Base-by-base conservation (phyloP, 2,888 invertebrate genomes). In the Ramazzottius varieornatus region DNA sequence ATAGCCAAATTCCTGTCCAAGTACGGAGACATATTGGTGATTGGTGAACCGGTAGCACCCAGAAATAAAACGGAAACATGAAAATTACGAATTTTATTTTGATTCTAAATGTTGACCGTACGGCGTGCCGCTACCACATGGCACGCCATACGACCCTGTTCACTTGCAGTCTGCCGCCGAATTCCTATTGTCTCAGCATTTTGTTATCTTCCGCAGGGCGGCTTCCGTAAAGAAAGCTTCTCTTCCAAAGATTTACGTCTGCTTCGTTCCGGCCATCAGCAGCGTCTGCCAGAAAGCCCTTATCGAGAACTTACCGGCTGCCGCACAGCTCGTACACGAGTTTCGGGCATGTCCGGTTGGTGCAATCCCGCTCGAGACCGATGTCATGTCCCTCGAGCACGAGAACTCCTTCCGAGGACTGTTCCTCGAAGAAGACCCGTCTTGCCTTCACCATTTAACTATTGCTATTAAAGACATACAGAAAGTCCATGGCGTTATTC, bases 311-410 rank as follows among this genome's bases (percentile, higher is more conserved):
- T 54, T 8, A 16, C 54, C 54, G 20, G 4, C 4, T 29, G 54
- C 54, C 20, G 54, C 4, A 8, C 8, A 29, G 4, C 54, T 54
- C 16, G 29, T 54, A 8, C 16, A 54, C 4, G 54, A 16, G 13
- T 54, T 54, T 29, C 54, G 54, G 24, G 54, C 92, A 77, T 86
- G 91, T 70, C 82, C 84, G 67, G 86, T 91, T 75, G 86, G 89
- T 71, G 81, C 93, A 63, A 87, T 88, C 73, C 91, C 92, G 0
- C 83, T 93, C 71, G 93, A 94, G 72, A 84, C 83, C 72, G 94
- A 94, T 78, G 81, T 94, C 13, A 82, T 94, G 71, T 91, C 93
- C 0, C 85, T 94, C 84, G 93, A 94, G 77, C 79, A 88, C 69
- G 83, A 84, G 33, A 81, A 83, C 71, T 84, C 86, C 32, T 90